Evolutionary conservation across 2,888 invertebrate species (phyloP).

Genomic region (Autographa pulchrina): DNA sequence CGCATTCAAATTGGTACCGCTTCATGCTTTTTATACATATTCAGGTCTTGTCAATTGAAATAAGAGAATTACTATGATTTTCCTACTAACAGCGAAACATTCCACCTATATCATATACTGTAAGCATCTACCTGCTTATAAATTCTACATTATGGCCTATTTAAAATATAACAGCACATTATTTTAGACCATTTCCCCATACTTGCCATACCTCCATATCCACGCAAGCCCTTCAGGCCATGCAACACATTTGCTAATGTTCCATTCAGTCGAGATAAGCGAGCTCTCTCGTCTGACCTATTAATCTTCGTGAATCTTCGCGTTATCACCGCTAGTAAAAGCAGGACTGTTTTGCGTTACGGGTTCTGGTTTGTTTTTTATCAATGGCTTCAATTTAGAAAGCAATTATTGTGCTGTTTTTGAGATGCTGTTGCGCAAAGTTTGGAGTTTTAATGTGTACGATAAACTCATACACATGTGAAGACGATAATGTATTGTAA

Average conservation of each 20-base stretch:
- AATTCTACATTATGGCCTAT: not conserved
- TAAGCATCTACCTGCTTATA: not conserved
- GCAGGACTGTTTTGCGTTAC: constrained; percentile 29
- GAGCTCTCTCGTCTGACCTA: constrained; percentile 46
- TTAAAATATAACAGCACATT: not conserved
- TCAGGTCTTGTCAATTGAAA: too few species aligned
- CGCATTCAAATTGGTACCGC: not conserved
- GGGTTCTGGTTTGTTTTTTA: constrained; percentile 38
- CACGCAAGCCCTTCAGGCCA: constrained; percentile 35
- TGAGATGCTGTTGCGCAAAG: not conserved
- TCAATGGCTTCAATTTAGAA: constrained; percentile 10
- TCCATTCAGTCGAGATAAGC: constrained; percentile 50
- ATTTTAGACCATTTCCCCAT: constrained; percentile 40
- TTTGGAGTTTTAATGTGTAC: not conserved
- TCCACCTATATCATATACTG: not conserved
- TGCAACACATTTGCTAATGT: constrained; percentile 53
- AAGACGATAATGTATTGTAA: not conserved
- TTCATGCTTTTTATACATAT: not conserved
- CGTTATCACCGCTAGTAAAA: constrained; percentile 46
- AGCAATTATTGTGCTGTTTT: constrained; percentile 8
- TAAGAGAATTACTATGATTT: too few species aligned
- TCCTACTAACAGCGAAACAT: too few species aligned
- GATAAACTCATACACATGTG: not conserved
- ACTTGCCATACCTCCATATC: constrained; percentile 19
- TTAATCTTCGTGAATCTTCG: constrained; percentile 28